Evolutionary conservation across 2,113 vertebrate species (phyloP).

Genomic region (Platanista minor): DNA sequence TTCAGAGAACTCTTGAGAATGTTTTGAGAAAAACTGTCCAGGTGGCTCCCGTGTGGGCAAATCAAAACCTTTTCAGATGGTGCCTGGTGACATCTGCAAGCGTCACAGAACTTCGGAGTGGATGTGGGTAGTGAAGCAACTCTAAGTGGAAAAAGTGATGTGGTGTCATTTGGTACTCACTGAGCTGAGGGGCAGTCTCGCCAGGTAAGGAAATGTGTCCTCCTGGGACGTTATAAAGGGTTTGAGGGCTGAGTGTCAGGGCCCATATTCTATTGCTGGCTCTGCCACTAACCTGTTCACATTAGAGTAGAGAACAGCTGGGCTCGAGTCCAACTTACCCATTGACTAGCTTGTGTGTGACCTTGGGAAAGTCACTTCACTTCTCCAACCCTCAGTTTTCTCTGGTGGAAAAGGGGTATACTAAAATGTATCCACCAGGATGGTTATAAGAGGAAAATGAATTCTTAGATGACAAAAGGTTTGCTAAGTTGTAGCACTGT

Average conservation of each 20-base stretch:
- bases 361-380: not conserved
- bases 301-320: not conserved
- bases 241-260: not conserved
- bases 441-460: not conserved
- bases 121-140: not conserved
- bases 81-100: slow-evolving; percentile 27
- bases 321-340: not conserved
- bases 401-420: not conserved
- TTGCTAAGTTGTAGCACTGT: not conserved
- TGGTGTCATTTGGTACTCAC: not conserved
- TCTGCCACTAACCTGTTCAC: not conserved
- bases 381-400: not conserved
- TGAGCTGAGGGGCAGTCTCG: not conserved
- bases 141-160: not conserved
- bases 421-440: not conserved
- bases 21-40: slow-evolving; percentile 28
- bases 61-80: slow-evolving; percentile 42
- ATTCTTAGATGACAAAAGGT: not conserved
- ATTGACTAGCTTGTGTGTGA: not conserved
- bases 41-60: slow-evolving; percentile 45
- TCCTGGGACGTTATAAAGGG: not conserved
- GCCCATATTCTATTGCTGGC: not conserved
- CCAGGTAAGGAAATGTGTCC: not conserved
- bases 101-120: not conserved
- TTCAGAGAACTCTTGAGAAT: not conserved